Evolutionary conservation across 2,797 vertebrate species (phyloP).

Genomic region (Argentina silus): DNA sequence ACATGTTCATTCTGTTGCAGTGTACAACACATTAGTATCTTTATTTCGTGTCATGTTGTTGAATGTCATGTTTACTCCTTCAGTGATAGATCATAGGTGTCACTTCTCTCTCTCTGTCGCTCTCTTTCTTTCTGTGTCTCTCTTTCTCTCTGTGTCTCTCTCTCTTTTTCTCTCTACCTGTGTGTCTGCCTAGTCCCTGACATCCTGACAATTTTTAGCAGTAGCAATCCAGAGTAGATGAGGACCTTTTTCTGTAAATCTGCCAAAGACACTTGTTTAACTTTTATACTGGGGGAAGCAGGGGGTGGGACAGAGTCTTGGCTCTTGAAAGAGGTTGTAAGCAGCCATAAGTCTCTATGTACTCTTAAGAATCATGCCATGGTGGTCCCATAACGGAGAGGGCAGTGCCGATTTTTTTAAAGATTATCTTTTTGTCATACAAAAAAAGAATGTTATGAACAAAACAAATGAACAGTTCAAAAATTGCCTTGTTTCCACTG

Average conservation of each 20-base stretch:
- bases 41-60: neutral
- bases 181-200: neutral
- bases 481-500: constrained; percentile 71
- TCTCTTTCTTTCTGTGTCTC: neutral
- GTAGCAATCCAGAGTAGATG: constrained; percentile 9
- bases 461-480: constrained; percentile 58
- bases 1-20: constrained; percentile 14
- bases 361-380: constrained; percentile 1
- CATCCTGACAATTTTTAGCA: neutral
- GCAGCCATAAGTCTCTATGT: neutral
- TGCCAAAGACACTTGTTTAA: constrained; percentile 27
- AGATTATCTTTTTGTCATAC: constrained; percentile 55
- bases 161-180: neutral
- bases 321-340: neutral
- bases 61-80: constrained; percentile 7
- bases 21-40: constrained; percentile 10
- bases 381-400: constrained; percentile 2
- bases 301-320: neutral
- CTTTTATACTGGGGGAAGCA: constrained; percentile 7
- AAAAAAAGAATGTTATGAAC: constrained; percentile 66
- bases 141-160: neutral
- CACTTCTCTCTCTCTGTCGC: neutral
- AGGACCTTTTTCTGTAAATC: constrained; percentile 17
- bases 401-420: constrained; percentile 10
- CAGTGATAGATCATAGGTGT: neutral